Evolutionary conservation across 2,888 invertebrate genomes (phyloP).

Genomic region (Limenitis camilla): DNA sequence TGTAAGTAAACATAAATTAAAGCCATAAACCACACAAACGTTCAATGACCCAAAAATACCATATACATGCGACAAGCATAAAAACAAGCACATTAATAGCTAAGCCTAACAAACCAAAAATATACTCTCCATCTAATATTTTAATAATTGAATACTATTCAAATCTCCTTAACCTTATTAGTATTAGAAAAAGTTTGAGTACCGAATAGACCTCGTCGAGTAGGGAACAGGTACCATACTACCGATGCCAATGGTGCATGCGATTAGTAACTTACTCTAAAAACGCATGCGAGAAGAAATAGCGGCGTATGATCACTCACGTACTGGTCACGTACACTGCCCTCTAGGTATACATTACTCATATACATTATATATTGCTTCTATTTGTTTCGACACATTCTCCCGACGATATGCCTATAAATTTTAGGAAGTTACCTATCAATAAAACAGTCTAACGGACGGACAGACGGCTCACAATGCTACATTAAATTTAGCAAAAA

Average conservation of each 20-base stretch:
- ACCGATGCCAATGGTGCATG: constrained; percentile 29
- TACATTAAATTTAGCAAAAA: no score
- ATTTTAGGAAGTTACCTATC: not conserved
- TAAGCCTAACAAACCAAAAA: not conserved
- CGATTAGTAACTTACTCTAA: constrained; percentile 39
- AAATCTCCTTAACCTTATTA: no score
- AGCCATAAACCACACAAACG: no score
- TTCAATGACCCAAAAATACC: not conserved
- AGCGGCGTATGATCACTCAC: constrained; percentile 71
- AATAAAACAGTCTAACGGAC: no score
- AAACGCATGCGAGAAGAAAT: constrained; percentile 44
- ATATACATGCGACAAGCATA: constrained; percentile 2
- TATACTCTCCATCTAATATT: no score
- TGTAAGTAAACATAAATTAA: no score
- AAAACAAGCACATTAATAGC: not conserved
- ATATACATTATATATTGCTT: not conserved
- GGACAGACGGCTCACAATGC: no score
- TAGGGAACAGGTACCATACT: not conserved
- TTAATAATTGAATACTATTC: no score
- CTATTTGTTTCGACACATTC: not conserved
- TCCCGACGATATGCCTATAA: not conserved
- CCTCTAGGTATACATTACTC: constrained; percentile 5
- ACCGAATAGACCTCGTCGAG: not conserved
- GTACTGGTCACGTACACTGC: constrained; percentile 8
- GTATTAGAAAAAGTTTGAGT: not conserved